Conservation (phyloP, 2,113 vertebrate species). For the Bombycilla garrulus region DNA sequence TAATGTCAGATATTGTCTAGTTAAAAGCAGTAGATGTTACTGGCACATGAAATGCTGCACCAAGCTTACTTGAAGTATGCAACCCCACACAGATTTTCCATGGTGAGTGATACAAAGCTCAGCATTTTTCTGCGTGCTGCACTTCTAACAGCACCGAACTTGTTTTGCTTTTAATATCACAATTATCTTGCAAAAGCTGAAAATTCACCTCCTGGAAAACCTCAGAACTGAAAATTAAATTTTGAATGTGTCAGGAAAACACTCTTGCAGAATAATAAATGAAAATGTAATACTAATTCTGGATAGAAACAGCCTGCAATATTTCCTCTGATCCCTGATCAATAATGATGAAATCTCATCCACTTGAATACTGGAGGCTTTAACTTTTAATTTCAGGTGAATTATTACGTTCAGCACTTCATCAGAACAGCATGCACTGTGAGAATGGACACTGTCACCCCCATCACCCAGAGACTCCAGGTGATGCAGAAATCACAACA, state of each 20-base stretch:
- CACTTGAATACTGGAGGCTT: background rate
- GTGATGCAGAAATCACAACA: background rate
- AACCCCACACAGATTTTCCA: background rate
- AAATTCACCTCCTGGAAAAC: background rate
- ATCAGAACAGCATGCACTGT: background rate
- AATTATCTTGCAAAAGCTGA: background rate
- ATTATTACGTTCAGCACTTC: background rate
- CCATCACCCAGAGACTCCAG: background rate
- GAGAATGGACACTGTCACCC: background rate
- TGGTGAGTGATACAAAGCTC: background rate
- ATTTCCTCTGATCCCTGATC: background rate
- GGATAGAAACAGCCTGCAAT: background rate
- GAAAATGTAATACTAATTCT: background rate
- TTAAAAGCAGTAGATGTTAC: background rate
- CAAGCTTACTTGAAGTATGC: background rate
- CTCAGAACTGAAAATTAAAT: background rate
- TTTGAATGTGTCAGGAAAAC: background rate
- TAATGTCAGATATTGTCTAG: background rate
- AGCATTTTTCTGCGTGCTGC: background rate
- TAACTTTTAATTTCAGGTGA: background rate
- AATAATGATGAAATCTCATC: background rate
- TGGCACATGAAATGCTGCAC: background rate
- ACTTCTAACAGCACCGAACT: background rate
- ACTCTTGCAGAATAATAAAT: background rate
- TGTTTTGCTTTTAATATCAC: background rate